Evolutionary conservation across 2,888 invertebrate species (phyloP).

Genomic region (Cheilosia urbana): DNA sequence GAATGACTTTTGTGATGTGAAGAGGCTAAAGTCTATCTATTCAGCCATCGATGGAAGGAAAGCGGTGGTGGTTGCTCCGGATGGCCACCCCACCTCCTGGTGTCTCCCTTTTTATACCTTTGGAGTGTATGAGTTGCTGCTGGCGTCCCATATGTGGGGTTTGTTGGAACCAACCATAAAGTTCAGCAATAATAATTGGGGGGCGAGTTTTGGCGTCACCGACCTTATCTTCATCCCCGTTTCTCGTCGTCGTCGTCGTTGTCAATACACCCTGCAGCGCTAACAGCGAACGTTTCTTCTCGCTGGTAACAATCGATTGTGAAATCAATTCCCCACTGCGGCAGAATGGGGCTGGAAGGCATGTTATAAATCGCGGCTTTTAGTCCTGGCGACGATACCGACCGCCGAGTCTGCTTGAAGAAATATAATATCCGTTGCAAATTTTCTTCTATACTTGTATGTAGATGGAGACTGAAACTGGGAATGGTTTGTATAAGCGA

Average conservation of each 20-base stretch:
- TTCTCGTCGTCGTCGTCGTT: slow-evolving; percentile 36
- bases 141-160: slow-evolving; percentile 5
- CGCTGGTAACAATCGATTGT: slow-evolving; percentile 67
- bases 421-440: background rate
- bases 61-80: slow-evolving; percentile 53
- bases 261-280: slow-evolving; percentile 53
- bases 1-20: slow-evolving; percentile 75
- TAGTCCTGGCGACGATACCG: background rate
- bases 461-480: too few relatives aligned
- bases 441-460: too few relatives aligned
- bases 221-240: slow-evolving; percentile 31
- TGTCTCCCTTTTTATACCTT: slow-evolving; percentile 1
- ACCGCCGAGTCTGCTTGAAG: background rate
- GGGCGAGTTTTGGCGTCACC: slow-evolving; percentile 53
- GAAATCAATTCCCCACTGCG: slow-evolving; percentile 63
- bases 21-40: slow-evolving; percentile 75
- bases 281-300: slow-evolving; percentile 41
- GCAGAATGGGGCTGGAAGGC: background rate
- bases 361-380: slow-evolving; percentile 8
- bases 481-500: too few relatives aligned
- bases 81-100: background rate
- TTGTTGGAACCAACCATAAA: slow-evolving; percentile 56
- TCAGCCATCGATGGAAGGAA: slow-evolving; percentile 68
- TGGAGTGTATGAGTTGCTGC: slow-evolving; percentile 7
- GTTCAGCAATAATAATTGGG: slow-evolving; percentile 67